Evolutionary conservation across 2,113 vertebrate genomes (phyloP).

Genomic region (Cricetomys ansorgei): DNA sequence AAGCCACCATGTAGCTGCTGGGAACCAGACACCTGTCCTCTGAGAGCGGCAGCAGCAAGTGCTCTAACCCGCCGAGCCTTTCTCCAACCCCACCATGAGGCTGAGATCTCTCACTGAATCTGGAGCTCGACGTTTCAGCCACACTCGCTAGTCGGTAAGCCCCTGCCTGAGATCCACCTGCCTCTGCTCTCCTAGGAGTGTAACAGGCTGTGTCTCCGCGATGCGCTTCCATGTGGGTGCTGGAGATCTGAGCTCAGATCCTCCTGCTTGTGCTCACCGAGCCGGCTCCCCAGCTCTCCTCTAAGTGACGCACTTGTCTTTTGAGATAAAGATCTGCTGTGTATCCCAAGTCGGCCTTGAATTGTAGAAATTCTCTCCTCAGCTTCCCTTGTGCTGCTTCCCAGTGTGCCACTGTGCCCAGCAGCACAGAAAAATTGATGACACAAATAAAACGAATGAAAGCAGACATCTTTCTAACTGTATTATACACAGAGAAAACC

Average conservation of each 20-base stretch:
- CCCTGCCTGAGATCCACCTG: neutral
- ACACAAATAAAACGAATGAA: neutral
- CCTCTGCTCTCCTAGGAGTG: neutral
- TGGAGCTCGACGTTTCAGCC: neutral
- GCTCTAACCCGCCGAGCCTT: neutral
- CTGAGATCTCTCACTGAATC: neutral
- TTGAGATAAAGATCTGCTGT: neutral
- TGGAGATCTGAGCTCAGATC: neutral
- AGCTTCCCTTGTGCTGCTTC: neutral
- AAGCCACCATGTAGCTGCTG: too few relatives aligned
- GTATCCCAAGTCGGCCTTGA: neutral
- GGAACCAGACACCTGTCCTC: neutral
- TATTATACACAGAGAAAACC: fast-evolving
- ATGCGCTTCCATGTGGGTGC: neutral
- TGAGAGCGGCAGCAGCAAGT: neutral
- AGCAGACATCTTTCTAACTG: neutral
- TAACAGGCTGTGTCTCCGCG: neutral
- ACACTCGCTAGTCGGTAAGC: neutral
- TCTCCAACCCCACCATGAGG: neutral
- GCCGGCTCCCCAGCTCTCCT: neutral
- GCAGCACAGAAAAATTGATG: neutral
- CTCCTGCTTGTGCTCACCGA: neutral
- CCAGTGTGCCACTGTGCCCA: neutral
- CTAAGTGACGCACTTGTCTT: neutral
- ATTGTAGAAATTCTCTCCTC: neutral